These are phyloP conservation scores for Solenopsis fugax DNA, from an alignment of 1,140 invertebrate genomes.

Conservation along the genomic window DNA sequence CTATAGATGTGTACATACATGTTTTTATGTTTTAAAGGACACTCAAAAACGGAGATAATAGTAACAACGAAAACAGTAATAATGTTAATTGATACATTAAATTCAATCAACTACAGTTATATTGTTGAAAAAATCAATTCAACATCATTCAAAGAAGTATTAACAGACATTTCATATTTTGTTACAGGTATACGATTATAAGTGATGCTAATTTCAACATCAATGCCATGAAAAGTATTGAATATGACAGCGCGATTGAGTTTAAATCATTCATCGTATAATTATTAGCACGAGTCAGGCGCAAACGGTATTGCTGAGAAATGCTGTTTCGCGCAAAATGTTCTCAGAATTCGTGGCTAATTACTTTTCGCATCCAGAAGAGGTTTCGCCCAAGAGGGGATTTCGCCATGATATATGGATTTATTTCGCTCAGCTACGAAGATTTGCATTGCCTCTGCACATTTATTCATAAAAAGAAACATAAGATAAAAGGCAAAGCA, in stretches of 20 bases:
- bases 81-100: neutral
- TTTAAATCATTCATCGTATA: neutral
- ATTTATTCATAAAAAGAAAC: neutral
- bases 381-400: neutral
- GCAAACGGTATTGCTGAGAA: neutral
- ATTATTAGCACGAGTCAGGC: neutral
- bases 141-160: neutral
- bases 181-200: neutral
- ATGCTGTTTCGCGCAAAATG: neutral
- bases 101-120: neutral
- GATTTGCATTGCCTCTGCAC: neutral
- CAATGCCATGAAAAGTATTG: neutral
- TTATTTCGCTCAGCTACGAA: neutral
- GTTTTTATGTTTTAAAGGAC: neutral
- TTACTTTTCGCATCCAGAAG: neutral
- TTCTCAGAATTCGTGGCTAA: conserved; percentile 36
- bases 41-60: neutral
- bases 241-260: neutral
- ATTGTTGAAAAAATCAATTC: neutral
- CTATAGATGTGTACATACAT: neutral
- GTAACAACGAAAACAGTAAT: neutral
- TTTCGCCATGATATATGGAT: neutral
- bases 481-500: neutral
- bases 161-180: neutral
- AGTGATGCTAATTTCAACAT: neutral